Evolutionary conservation across 1,140 invertebrate species (phyloP), one percentile per base, ranked within the genome.

Genomic region (Neodiprion virginianus): DNA sequence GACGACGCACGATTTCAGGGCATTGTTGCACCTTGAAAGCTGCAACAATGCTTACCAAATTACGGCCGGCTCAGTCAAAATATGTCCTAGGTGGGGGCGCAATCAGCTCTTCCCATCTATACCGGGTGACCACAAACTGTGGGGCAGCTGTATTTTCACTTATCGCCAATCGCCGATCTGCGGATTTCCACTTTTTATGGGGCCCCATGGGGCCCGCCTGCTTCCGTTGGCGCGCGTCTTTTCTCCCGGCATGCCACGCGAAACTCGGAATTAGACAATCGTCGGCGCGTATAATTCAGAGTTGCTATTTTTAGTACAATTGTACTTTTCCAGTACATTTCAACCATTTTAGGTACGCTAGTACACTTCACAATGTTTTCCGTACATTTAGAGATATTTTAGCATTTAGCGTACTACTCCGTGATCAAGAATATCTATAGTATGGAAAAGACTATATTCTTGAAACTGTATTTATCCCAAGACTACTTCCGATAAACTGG

Each of bases 91-190:
- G 28, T 69, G 76, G 74, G 73, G 74, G 73, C 73, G 77, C 79
- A 84, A 84, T 84, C 83, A 8, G 80, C 79, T 76, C 79, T 78
- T 82, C 79, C 79, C 79, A 77, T 75, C 72, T 73, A 75, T 89
- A 84, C 85, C 77, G 81, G 78, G 76, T 75, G 79, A 83, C 83
- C 86, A 80, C 85, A 87, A 84, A 84, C 84, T 81, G 80, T 68
- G 74, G 72, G 79, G 76, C 86, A 87, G 85, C 86, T 87, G 86
- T 86, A 86, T 86, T 87, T 87, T 87, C 81, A 84, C 77, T 86
- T 88, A 88, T 88, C 86, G 79, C 72, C 71, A 77, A 85, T 85
- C 80, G 72, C 82, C 84, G 85, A 87, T 87, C 86, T 84, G 82
- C 81, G 83, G 83, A 86, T 87, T 86, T 84, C 81, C n/a, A 79